Evolutionary conservation across 2,113 vertebrate species (phyloP), one percentile per base, ranked within the genome.

Genomic region (Coreoperca whiteheadi): DNA sequence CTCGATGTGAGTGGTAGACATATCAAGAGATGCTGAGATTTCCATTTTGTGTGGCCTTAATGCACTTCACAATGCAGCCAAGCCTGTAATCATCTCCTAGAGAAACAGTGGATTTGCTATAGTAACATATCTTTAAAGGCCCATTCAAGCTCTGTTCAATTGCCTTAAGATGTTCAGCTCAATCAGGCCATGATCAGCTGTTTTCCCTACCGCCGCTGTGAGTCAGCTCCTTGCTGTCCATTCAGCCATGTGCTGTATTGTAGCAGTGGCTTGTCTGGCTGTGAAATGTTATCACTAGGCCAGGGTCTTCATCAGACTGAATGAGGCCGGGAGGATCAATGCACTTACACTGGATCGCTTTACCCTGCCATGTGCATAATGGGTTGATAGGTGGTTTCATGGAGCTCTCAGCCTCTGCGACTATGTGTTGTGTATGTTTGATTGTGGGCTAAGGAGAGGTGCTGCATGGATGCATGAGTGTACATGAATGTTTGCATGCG

Each of bases 271-370:
- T 74, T 15, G 8, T 57, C 79, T 75, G 46, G 12, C 72, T 87
- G 79, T 89, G 89, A 91, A 92, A 88, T 66, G 82, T 81, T 88
- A 94, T 92, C 87, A 83, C 89, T 84, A 8, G 41, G 39, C 46
- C 69, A 7, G 11, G 71, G 80, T 91, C 87, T 89, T 87, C 80
- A 87, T 90, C 82, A 86, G 71, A 63, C 56, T 76, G 83, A 92
- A 87, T 89, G 86, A 91, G 57, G 79, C 34, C 12, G 15, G 68
- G 10, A 74, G 79, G 77, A 93, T 94, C 90, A 85, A 88, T 94
- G 90, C 84, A 74, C 81, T 89, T 75, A 65, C 7, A 81, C 77
- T 78, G 83, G 90, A 91, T 92, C 81, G 46, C 79, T 90, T 93
- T 89, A 88, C 89, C 76, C 86, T 66, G 70, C 75, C 54, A 51